Conservation (phyloP, 2,888 invertebrate species). For the Coremacera marginata region DNA sequence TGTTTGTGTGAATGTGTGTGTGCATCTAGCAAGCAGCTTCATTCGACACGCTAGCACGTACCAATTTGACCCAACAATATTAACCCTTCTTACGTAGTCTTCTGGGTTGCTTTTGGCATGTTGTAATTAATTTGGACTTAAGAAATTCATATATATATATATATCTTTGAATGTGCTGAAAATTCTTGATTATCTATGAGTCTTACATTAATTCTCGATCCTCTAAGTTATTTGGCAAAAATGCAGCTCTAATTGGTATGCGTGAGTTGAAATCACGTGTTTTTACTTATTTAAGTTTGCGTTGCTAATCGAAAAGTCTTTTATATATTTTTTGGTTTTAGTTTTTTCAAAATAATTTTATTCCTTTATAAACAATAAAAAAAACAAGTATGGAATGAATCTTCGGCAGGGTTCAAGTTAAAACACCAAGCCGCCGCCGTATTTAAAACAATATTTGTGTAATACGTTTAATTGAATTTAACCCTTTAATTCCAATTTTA, state of each 20-base stretch:
- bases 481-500: too few species aligned
- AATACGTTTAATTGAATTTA: too few species aligned
- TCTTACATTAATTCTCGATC: background rate
- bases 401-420: too few species aligned
- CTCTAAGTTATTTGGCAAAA: background rate
- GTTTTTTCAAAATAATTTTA: too few species aligned
- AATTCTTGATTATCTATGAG: background rate
- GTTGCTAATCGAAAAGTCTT: too few species aligned
- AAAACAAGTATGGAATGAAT: too few species aligned
- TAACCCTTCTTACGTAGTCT: slow-evolving; percentile 13
- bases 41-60: slow-evolving; percentile 27
- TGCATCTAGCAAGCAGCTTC: background rate
- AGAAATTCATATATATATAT: background rate
- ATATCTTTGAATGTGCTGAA: background rate
- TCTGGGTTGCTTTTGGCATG: slow-evolving; percentile 4
- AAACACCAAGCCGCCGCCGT: too few species aligned
- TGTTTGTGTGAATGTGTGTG: background rate
- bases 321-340: too few species aligned
- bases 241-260: background rate
- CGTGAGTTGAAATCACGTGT: background rate
- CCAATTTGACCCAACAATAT: slow-evolving; percentile 16
- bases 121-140: slow-evolving; percentile 21
- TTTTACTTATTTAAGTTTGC: background rate
- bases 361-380: too few species aligned
- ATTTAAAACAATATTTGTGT: too few species aligned